phyloP scores from a whole-genome alignment of 2,113 vertebrate genomes.

The Galbula dea region DNA sequence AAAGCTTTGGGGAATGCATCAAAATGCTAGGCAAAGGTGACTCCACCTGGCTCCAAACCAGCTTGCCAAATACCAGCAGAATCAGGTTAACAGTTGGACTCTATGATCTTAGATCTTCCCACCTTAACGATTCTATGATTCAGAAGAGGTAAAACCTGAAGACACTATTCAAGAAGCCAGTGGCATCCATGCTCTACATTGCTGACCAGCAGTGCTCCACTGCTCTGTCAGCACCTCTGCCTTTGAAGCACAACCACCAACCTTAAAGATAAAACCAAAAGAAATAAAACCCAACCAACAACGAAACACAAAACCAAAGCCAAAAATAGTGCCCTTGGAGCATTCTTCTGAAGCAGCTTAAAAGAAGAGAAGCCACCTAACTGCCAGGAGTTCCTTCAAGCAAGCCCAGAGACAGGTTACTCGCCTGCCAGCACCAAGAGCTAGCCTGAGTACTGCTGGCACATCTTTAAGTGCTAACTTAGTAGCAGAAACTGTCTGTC shows the following conservation, averaged over 20 bases:
- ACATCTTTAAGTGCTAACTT: not conserved
- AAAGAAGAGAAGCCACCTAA: not conserved
- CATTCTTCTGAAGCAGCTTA: not conserved
- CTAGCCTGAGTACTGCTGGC: not conserved
- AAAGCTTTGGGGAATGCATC: not conserved
- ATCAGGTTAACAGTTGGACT: not conserved
- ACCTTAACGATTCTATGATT: no score
- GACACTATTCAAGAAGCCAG: not conserved
- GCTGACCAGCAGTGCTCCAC: not conserved
- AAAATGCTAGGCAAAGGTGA: not conserved
- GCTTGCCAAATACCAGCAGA: not conserved
- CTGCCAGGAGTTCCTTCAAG: not conserved
- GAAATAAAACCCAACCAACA: no score
- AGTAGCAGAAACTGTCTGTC: not conserved
- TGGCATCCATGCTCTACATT: accelerated
- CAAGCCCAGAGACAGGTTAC: not conserved
- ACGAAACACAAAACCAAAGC: no score
- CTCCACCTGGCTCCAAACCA: not conserved
- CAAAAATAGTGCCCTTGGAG: not conserved
- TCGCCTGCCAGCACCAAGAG: not conserved
- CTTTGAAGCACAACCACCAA: not conserved
- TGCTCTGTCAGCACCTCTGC: not conserved
- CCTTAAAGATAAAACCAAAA: no score
- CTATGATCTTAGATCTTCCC: no score
- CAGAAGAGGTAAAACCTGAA: no score